Conservation (phyloP, 2,113 vertebrate species). For the Colistium nudipinnis region DNA sequence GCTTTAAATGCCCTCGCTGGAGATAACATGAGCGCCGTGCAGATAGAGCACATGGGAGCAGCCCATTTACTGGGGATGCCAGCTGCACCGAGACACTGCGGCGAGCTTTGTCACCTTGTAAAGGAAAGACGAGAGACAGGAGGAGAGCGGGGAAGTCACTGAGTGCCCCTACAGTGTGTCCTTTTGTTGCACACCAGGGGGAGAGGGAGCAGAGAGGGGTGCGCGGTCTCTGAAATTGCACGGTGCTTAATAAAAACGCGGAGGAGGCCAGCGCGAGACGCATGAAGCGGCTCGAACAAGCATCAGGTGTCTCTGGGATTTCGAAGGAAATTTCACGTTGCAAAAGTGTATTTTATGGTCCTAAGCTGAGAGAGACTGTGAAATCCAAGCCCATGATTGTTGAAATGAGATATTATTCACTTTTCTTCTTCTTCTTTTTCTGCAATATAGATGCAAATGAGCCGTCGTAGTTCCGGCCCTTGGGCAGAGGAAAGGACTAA, state of each 20-base stretch:
- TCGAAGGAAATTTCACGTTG: constrained; percentile 71
- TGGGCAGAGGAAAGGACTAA: constrained; percentile 4
- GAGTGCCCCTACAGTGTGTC: constrained; percentile 27
- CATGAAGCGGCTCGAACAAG: constrained; percentile 69
- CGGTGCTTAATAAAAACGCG: constrained; percentile 63
- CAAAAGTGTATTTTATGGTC: constrained; percentile 58
- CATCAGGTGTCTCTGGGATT: constrained; percentile 76
- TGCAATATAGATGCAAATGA: constrained; percentile 61
- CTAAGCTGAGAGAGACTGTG: constrained; percentile 49
- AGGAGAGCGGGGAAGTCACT: constrained; percentile 46
- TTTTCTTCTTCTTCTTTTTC: constrained; percentile 19
- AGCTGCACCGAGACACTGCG: constrained; percentile 75
- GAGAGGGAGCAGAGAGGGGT: constrained; percentile 51
- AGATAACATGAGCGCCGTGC: constrained; percentile 76
- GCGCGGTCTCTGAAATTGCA: constrained; percentile 47
- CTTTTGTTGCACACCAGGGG: constrained; percentile 72
- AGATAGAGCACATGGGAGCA: constrained; percentile 72
- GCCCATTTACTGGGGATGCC: constrained; percentile 73
- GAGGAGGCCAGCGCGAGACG: constrained; percentile 58
- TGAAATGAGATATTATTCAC: constrained; percentile 62
- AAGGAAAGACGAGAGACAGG: constrained; percentile 66
- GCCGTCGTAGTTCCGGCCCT: constrained; percentile 6
- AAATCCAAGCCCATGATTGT: constrained; percentile 61
- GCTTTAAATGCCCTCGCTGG: constrained; percentile 75
- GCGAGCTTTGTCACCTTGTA: constrained; percentile 82